A percentile compares a stretch with the other conserved stretches of the same genome.
phyloP scores from a whole-genome alignment of 2,113 vertebrate genomes.

The human (Homo sapiens) region GRCh38 chr2:134360001-134360500 shows the following conservation, averaged over 20 bases:
- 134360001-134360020: background rate
- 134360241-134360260: background rate
- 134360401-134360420: background rate
- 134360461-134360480: background rate
- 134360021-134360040: accelerated
- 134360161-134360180: background rate
- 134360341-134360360: background rate
- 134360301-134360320: background rate
- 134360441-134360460: background rate
- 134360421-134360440: background rate
- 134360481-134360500: background rate
- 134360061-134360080: background rate
- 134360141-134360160: background rate
- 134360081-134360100: background rate
- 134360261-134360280: background rate
- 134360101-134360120: background rate
- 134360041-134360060: background rate
- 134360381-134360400: background rate
- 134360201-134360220: constrained; percentile 35
- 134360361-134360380: background rate
- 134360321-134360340: background rate
- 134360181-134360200: background rate
- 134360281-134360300: background rate
- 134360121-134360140: background rate
- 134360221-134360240: constrained; percentile 30